These are phyloP conservation scores for Minunthozetes semirufus DNA, from an alignment of 2,888 invertebrate species.

Conservation along the genomic window DNA sequence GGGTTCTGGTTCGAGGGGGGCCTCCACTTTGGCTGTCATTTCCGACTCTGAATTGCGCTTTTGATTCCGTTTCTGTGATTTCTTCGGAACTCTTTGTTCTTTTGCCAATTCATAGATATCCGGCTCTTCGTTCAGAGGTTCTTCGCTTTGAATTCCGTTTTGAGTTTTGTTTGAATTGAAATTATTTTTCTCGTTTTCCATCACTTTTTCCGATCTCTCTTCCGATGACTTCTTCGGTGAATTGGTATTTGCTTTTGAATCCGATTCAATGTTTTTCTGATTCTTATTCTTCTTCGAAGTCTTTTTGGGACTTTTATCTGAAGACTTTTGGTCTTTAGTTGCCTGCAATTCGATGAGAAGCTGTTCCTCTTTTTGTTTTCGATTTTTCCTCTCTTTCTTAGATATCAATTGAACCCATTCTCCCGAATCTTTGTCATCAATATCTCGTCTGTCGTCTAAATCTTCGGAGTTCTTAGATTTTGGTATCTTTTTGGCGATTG, in stretches of 20 bases:
- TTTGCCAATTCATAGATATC: conserved; percentile 22
- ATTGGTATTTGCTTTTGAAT: not conserved
- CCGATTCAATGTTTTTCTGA: conserved; percentile 16
- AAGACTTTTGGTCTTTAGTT: not conserved
- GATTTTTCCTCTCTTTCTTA: conserved; percentile 64
- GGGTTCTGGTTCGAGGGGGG: not conserved
- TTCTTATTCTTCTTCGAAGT: conserved; percentile 28
- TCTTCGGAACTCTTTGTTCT: not conserved
- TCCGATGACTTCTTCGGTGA: too few relatives aligned
- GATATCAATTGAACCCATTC: conserved; percentile 66
- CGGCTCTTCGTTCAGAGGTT: conserved; percentile 30
- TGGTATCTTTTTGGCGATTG: not conserved
- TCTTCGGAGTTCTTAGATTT: not conserved
- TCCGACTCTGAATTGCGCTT: conserved; percentile 10
- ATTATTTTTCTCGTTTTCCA: not conserved
- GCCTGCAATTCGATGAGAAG: not conserved
- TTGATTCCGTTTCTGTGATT: not conserved
- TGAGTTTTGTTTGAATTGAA: conserved; percentile 16
- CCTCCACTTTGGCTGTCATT: not conserved
- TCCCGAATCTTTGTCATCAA: conserved; percentile 45
- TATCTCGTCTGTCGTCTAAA: not conserved
- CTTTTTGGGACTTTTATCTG: conserved; percentile 52
- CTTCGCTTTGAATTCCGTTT: conserved; percentile 11
- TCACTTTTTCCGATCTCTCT: not conserved
- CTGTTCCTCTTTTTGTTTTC: conserved; percentile 56